Evolutionary conservation across 2,888 invertebrate genomes (phyloP).

Genomic region (Macropis europaea): DNA sequence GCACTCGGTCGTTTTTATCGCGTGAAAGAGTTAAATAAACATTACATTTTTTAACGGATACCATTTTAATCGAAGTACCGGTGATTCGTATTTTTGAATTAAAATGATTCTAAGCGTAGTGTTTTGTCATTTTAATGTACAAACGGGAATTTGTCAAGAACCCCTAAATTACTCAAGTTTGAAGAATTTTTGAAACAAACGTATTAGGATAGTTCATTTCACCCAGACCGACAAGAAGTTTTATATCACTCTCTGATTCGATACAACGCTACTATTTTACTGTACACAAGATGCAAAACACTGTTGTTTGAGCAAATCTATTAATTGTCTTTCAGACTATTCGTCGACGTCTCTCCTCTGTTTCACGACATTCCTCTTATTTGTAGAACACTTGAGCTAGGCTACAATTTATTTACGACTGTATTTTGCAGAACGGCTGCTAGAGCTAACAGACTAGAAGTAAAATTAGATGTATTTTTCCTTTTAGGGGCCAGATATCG

Average conservation of each 20-base stretch:
- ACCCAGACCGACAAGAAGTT: too few relatives aligned
- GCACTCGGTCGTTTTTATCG: not conserved
- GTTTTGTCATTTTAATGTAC: too few relatives aligned
- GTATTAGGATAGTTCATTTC: too few relatives aligned
- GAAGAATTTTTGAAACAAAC: too few relatives aligned
- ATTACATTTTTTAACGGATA: not conserved
- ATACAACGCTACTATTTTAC: not conserved
- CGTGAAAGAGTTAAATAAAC: not conserved
- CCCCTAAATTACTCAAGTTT: too few relatives aligned
- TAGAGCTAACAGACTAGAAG: conserved; percentile 4
- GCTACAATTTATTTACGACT: not conserved
- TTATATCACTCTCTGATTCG: not conserved
- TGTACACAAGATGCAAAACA: not conserved
- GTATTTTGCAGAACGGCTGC: not conserved
- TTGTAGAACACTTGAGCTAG: not conserved
- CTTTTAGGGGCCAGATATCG: conserved; percentile 76
- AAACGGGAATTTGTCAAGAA: too few relatives aligned
- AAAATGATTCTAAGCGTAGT: too few relatives aligned
- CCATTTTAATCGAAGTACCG: too few relatives aligned
- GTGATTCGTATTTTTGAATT: too few relatives aligned
- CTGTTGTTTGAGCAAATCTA: not conserved
- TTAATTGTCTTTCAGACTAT: not conserved
- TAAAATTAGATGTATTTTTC: conserved; percentile 44
- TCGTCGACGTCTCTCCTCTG: not conserved
- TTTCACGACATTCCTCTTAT: not conserved